These are phyloP conservation scores for Drosophila meridiana DNA, from an alignment of 2,888 invertebrate genomes.

Conservation along the genomic window DNA sequence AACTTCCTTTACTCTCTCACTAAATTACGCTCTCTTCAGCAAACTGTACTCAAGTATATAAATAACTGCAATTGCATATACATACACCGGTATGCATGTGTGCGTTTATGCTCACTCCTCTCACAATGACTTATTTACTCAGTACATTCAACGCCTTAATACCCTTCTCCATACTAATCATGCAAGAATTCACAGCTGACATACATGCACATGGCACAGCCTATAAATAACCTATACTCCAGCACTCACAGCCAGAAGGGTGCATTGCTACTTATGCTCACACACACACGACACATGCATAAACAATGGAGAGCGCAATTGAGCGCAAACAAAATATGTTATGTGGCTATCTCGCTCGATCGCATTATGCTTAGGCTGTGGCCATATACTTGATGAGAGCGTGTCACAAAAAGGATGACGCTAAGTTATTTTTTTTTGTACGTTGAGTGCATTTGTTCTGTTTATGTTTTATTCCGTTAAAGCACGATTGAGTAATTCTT, in stretches of 20 bases:
- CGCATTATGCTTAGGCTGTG: neutral
- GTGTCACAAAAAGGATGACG: neutral
- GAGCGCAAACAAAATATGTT: neutral
- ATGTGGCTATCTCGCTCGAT: constrained; percentile 1
- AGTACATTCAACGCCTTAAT: neutral
- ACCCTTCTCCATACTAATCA: neutral
- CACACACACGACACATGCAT: neutral
- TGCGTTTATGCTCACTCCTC: neutral
- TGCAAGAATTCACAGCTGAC: neutral
- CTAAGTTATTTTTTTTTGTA: neutral
- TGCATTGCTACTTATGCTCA: neutral
- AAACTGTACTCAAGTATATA: neutral
- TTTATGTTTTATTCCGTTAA: neutral
- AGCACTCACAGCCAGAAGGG: neutral
- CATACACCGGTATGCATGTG: neutral
- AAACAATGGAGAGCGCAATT: neutral
- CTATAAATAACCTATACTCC: neutral
- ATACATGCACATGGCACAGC: neutral
- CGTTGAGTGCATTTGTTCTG: neutral
- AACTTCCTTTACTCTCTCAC: neutral
- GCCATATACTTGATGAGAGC: neutral
- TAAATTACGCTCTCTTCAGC: neutral
- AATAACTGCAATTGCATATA: too few species aligned
- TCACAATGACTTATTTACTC: neutral
- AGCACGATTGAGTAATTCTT: too few species aligned